Evolutionary conservation across 2,797 vertebrate genomes (phyloP).

Genomic region (Clarias pachynema): DNA sequence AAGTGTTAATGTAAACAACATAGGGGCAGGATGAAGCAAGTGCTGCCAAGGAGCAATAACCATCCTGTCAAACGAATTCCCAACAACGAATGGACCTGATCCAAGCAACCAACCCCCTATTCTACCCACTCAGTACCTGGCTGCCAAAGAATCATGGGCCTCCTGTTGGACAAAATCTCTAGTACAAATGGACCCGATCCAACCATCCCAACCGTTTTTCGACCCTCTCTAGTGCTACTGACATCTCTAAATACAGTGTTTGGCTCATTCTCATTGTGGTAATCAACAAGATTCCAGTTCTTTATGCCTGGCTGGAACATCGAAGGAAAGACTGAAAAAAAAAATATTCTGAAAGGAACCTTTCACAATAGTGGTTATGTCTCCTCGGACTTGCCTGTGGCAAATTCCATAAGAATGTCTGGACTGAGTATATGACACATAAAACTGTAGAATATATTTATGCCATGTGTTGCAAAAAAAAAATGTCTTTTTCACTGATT

Average conservation of each 20-base stretch:
- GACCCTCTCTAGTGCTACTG: background rate
- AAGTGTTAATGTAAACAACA: background rate
- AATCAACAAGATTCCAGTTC: background rate
- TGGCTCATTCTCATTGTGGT: background rate
- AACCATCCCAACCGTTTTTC: background rate
- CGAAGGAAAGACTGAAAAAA: background rate
- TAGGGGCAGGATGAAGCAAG: background rate
- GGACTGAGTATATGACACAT: background rate
- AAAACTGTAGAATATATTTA: background rate
- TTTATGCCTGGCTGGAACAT: background rate
- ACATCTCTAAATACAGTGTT: background rate
- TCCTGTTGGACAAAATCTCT: background rate
- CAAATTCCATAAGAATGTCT: background rate
- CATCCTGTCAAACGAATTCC: background rate
- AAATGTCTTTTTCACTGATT: no score
- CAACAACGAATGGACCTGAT: background rate
- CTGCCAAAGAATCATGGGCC: slow-evolving; percentile 2
- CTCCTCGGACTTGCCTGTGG: background rate
- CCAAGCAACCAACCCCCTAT: background rate
- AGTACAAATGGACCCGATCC: background rate
- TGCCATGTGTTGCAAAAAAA: no score
- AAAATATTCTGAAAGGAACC: background rate
- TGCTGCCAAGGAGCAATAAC: background rate
- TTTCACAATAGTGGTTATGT: background rate
- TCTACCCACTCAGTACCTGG: background rate